These are phyloP conservation scores for Cylas formicarius DNA, from an alignment of 1,140 invertebrate species.

Conservation along the genomic window DNA sequence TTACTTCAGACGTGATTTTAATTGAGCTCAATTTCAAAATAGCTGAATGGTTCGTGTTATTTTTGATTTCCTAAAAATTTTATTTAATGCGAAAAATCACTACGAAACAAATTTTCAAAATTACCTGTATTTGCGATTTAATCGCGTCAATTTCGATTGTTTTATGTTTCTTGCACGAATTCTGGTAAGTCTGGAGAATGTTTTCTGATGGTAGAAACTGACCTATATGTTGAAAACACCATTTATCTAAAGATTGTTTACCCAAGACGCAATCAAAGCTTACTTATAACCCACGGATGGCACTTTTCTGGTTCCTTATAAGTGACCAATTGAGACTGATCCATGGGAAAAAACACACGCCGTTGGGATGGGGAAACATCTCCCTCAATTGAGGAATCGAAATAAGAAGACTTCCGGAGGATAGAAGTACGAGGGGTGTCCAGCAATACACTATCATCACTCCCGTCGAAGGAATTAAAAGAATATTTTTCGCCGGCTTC, in stretches of 20 bases:
- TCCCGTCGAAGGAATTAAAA: no score
- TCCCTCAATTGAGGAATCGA: slow-evolving; percentile 2
- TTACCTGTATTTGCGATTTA: slow-evolving; percentile 29
- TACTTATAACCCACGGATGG: slow-evolving; percentile 24
- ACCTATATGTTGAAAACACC: slow-evolving; percentile 15
- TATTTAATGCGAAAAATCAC: background rate
- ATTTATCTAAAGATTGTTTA: slow-evolving; percentile 6
- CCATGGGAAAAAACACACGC: slow-evolving; percentile 31
- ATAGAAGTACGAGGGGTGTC: slow-evolving; percentile 20
- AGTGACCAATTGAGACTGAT: slow-evolving; percentile 22
- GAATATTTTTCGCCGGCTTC: no score
- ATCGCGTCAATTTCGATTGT: slow-evolving; percentile 34
- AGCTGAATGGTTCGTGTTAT: slow-evolving; percentile 36
- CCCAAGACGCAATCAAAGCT: slow-evolving; percentile 9
- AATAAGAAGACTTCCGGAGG: slow-evolving; percentile 21
- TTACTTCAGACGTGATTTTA: slow-evolving; percentile 33
- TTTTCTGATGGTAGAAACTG: slow-evolving; percentile 26
- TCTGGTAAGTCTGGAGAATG: slow-evolving; percentile 29
- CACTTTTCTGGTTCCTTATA: slow-evolving; percentile 28
- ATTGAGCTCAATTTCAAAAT: slow-evolving; percentile 31
- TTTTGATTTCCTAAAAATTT: slow-evolving; percentile 33
- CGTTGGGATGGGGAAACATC: slow-evolving; percentile 8
- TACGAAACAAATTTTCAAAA: slow-evolving; percentile 10
- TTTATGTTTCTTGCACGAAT: slow-evolving; percentile 33
- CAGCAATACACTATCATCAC: no score